phyloP scores from a whole-genome alignment of 1,140 invertebrate genomes.

The Polypedilum pembai region DNA sequence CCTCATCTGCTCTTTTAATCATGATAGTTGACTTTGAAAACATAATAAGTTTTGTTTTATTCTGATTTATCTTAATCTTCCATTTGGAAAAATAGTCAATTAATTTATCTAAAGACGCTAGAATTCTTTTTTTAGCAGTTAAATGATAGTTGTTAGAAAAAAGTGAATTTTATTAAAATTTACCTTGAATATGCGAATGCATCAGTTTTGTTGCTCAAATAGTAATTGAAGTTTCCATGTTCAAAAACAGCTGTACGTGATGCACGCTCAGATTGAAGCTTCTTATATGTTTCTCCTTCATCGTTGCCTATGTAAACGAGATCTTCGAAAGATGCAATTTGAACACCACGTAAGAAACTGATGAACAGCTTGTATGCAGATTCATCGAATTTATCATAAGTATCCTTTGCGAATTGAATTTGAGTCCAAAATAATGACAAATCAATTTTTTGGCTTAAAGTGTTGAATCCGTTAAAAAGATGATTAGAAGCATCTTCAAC shows the following conservation, averaged over 20 bases:
- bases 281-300: constrained; percentile 36
- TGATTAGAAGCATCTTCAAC: no score
- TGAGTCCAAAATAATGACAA: constrained; percentile 38
- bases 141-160: neutral
- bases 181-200: constrained; percentile 59
- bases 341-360: constrained; percentile 64
- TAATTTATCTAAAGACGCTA: neutral
- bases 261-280: constrained; percentile 44
- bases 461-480: constrained; percentile 34
- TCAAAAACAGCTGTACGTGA: constrained; percentile 46
- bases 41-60: neutral
- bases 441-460: constrained; percentile 32
- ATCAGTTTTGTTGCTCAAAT: constrained; percentile 45
- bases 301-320: constrained; percentile 37
- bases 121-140: neutral
- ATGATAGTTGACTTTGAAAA: neutral
- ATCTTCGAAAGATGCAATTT: constrained; percentile 55
- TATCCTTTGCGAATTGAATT: constrained; percentile 36
- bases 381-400: constrained; percentile 31
- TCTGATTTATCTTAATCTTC: neutral
- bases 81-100: neutral
- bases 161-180: constrained; percentile 27
- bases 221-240: constrained; percentile 48
- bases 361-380: constrained; percentile 54
- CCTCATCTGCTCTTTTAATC: no score